phyloP scores from a whole-genome alignment of 2,888 invertebrate genomes.

The Sipunculus nudus region DNA sequence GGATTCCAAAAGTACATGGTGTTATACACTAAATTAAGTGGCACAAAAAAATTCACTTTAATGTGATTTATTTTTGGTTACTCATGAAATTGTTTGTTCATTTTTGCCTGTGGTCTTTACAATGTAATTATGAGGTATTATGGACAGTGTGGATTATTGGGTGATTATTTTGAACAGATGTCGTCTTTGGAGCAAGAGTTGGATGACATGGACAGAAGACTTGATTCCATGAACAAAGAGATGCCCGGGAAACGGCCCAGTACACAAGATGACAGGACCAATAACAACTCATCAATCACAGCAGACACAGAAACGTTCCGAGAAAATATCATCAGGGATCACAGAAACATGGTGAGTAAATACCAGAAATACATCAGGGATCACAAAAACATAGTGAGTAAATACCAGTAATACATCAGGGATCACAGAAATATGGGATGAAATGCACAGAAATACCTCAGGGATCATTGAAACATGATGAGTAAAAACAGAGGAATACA shows the following conservation, averaged over 20 bases:
- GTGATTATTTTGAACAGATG: too few species aligned
- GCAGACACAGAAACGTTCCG: conserved; percentile 8
- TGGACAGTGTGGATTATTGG: too few species aligned
- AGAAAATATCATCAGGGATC: conserved; percentile 12
- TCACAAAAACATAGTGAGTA: conserved; percentile 22
- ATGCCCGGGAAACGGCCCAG: conserved; percentile 15
- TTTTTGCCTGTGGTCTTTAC: too few species aligned
- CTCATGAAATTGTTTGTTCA: too few species aligned
- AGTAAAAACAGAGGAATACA: neutral
- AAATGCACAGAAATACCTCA: neutral
- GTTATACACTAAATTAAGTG: too few species aligned
- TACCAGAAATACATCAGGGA: conserved; percentile 5
- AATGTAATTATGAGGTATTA: too few species aligned
- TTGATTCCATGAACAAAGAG: conserved; percentile 48
- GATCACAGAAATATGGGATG: conserved; percentile 26
- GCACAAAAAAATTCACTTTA: too few species aligned
- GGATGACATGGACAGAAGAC: conserved; percentile 53
- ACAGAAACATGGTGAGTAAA: conserved; percentile 20
- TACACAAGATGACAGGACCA: conserved; percentile 1
- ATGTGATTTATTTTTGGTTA: too few species aligned
- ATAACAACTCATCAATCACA: neutral
- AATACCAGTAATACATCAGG: neutral
- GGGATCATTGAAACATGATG: conserved; percentile 20
- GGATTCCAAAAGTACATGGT: too few species aligned
- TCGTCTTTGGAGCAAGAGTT: conserved; percentile 46